A percentile compares a stretch with the other conserved stretches of the same genome.
Evolutionary conservation across 2,888 invertebrate genomes (phyloP).

Genomic region (Anodontia alba): DNA sequence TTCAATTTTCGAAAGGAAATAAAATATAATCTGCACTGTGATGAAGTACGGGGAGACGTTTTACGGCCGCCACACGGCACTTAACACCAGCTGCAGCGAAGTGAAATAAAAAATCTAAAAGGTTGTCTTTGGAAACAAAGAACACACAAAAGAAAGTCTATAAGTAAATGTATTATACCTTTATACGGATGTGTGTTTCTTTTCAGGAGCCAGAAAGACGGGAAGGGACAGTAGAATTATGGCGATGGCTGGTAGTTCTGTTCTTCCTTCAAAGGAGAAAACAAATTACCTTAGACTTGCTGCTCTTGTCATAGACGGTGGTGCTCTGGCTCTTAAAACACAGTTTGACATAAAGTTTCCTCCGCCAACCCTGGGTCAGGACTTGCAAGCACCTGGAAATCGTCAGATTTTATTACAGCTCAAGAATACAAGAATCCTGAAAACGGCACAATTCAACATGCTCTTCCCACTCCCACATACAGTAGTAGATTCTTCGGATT

Average conservation of each 20-base stretch:
- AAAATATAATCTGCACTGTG: too few relatives aligned
- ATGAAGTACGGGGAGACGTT: too few relatives aligned
- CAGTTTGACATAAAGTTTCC: conserved; percentile 9
- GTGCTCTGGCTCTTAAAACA: conserved; percentile 22
- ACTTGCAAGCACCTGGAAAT: not conserved
- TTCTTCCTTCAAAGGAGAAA: conserved; percentile 25
- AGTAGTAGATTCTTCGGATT: conserved; percentile 13
- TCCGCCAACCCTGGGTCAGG: conserved; percentile 3
- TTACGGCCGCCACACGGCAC: too few relatives aligned
- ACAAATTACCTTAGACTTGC: conserved; percentile 11
- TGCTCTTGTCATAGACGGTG: conserved; percentile 31
- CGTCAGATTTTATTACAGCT: not conserved
- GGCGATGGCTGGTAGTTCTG: conserved; percentile 1
- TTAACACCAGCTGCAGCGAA: too few relatives aligned
- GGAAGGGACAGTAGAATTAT: not conserved
- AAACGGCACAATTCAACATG: not conserved
- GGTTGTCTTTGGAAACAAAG: too few relatives aligned
- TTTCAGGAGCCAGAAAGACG: too few relatives aligned
- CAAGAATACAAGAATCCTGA: conserved; percentile 9
- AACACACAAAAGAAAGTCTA: too few relatives aligned
- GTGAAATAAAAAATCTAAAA: too few relatives aligned
- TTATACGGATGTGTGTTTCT: too few relatives aligned
- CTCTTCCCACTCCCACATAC: conserved; percentile 11
- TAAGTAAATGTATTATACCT: too few relatives aligned
- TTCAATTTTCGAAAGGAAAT: too few relatives aligned